Percentiles rank a stretch among this genome's conserved stretches.
Conservation (phyloP, 2,888 invertebrate species). For the Hemithea aestivaria region DNA sequence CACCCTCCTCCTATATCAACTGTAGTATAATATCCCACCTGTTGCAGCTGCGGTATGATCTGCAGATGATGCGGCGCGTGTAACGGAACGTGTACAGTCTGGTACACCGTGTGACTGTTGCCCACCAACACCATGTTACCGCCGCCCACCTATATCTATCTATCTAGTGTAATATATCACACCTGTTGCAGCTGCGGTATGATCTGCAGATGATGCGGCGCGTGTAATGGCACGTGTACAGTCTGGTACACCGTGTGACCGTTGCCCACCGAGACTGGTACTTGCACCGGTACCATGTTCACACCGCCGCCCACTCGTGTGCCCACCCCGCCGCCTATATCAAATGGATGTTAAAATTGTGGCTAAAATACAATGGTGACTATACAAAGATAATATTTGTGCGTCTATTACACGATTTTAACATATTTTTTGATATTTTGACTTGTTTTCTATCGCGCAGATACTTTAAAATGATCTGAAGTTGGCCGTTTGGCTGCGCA, state of each 20-base stretch:
- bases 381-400: too few species aligned
- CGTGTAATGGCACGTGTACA: conserved; percentile 94
- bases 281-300: conserved; percentile 92
- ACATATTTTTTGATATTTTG: too few species aligned
- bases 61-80: conserved; percentile 88
- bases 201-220: conserved; percentile 86
- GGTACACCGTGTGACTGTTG: conserved; percentile 96
- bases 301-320: conserved; percentile 46
- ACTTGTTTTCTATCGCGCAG: too few species aligned
- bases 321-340: conserved; percentile 46
- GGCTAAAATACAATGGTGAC: too few species aligned
- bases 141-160: too few species aligned
- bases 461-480: too few species aligned
- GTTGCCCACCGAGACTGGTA: conserved; percentile 90
- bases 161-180: too few species aligned
- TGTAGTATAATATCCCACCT: too few species aligned
- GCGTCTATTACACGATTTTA: too few species aligned
- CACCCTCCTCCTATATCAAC: too few species aligned
- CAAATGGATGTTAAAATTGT: background rate
- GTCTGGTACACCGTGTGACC: conserved; percentile 98
- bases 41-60: conserved; percentile 90
- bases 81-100: conserved; percentile 96
- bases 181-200: conserved; percentile 91
- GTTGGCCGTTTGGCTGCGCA: too few species aligned
- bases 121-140: too few species aligned